Conservation (phyloP, 2,113 vertebrate genomes). For the Holacanthus passer region DNA sequence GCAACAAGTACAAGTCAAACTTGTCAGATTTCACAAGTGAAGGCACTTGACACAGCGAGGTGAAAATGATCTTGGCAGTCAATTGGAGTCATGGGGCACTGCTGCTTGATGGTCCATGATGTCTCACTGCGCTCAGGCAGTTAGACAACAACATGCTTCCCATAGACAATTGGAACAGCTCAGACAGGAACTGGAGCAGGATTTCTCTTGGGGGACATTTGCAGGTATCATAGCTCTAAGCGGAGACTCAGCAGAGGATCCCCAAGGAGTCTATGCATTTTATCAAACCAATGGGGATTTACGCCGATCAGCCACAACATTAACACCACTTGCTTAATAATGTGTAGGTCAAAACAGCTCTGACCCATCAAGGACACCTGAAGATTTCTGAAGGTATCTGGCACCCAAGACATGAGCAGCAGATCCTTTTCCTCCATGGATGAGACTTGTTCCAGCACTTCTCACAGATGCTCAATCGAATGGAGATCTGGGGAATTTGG, state of each 20-base stretch:
- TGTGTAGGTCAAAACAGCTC: no score
- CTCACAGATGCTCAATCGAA: no score
- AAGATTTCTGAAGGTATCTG: no score
- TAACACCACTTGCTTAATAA: no score
- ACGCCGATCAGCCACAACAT: no score
- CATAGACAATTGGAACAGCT: constrained; percentile 33
- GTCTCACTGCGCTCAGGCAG: constrained; percentile 43
- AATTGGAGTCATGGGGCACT: constrained; percentile 43
- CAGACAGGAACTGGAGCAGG: constrained; percentile 33
- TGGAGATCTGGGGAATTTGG: no score
- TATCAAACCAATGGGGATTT: constrained; percentile 41
- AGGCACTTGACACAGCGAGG: constrained; percentile 26
- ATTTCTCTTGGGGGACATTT: constrained; percentile 26
- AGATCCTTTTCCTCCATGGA: no score
- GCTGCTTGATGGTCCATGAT: constrained; percentile 51
- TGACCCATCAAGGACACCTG: no score
- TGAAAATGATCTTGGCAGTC: constrained; percentile 53
- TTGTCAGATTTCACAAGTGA: constrained; percentile 57
- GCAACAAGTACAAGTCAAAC: constrained; percentile 57
- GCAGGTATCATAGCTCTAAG: constrained; percentile 23
- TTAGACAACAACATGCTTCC: constrained; percentile 39
- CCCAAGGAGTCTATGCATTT: constrained; percentile 20
- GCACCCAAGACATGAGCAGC: no score
- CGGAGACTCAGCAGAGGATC: constrained; percentile 27
- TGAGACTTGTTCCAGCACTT: no score